Conservation (phyloP, 2,888 invertebrate genomes). For the Adineta ricciae region DNA sequence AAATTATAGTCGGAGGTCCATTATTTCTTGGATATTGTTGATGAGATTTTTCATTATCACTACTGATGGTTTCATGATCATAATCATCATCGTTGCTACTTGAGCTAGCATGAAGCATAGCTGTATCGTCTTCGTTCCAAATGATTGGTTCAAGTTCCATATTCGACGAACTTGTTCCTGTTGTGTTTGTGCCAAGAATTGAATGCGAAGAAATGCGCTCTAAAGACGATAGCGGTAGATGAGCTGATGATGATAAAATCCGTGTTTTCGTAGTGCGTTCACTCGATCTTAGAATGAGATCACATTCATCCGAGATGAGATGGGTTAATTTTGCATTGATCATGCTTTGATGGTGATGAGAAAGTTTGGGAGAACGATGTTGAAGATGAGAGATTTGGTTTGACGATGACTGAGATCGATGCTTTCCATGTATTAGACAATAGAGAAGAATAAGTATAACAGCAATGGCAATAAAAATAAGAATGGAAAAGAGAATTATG, state of each 20-base stretch:
- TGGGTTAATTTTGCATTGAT: background rate
- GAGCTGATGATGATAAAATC: background rate
- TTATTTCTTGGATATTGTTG: background rate
- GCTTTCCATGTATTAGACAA: background rate
- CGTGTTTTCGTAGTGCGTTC: background rate
- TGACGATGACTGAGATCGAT: background rate
- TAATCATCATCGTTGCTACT: background rate
- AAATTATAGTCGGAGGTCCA: background rate
- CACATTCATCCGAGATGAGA: background rate
- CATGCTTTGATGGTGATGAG: background rate
- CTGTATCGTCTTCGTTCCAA: background rate
- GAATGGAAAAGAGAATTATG: background rate
- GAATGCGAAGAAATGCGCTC: background rate
- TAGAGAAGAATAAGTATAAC: background rate
- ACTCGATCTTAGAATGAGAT: background rate
- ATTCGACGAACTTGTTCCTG: background rate
- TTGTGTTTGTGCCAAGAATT: background rate
- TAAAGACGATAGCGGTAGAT: background rate
- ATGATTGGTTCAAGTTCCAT: background rate
- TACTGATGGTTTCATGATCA: background rate
- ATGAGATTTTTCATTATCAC: background rate
- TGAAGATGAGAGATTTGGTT: background rate
- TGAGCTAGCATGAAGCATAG: background rate
- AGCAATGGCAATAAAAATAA: background rate
- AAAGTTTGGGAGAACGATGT: background rate